Conservation (phyloP, 2,113 vertebrate genomes). For the Glaucidium brasilianum region DNA sequence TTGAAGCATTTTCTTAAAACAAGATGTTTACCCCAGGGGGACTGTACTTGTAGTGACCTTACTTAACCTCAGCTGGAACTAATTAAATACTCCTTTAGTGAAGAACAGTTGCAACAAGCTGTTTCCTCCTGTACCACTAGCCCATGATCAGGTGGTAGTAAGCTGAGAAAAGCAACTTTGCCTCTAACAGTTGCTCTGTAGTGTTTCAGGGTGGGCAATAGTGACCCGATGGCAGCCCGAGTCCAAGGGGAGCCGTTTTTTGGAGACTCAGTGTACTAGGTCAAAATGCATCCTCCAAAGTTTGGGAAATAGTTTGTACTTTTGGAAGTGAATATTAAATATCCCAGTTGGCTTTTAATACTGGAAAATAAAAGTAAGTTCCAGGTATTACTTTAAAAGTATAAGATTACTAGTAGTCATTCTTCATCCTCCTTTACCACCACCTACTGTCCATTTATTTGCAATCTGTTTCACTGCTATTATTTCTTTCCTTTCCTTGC, state of each 20-base stretch:
- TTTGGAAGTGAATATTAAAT: background rate
- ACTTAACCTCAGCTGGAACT: background rate
- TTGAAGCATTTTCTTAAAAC: background rate
- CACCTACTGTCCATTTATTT: background rate
- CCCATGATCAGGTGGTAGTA: fast-evolving
- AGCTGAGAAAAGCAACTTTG: background rate
- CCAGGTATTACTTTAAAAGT: background rate
- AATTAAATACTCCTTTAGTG: background rate
- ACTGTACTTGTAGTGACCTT: background rate
- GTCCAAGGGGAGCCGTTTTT: background rate
- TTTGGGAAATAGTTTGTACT: background rate
- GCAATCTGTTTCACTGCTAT: background rate
- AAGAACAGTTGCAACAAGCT: background rate
- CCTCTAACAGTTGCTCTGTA: fast-evolving
- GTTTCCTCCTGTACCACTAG: background rate
- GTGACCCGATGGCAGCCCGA: background rate
- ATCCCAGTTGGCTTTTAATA: background rate
- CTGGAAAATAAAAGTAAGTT: background rate
- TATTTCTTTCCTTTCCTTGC: background rate
- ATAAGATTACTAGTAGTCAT: background rate
- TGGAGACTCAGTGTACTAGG: fast-evolving
- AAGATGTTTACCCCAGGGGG: background rate
- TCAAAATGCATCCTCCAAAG: background rate
- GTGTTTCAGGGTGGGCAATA: background rate
- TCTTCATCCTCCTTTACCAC: background rate